Evolutionary conservation across 2,113 vertebrate genomes (phyloP), one percentile per base, ranked within the genome.

Genomic region (Drymodes brunneopygia): DNA sequence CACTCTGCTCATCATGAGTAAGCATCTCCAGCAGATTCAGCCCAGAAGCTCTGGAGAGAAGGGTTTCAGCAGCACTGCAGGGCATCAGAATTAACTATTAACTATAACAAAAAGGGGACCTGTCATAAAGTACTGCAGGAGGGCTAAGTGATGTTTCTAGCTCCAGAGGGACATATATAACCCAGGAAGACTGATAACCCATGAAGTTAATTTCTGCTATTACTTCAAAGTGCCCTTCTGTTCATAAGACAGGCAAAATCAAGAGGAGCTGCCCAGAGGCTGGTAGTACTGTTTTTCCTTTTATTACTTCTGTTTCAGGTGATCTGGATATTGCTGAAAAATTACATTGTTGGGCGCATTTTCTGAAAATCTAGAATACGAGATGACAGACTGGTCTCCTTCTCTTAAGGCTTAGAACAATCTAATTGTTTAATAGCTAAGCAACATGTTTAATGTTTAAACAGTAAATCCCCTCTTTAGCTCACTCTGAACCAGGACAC

Each of bases 401-500:
- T 83, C 47, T 79, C 75, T 67, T 78, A 81, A 86, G 88, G 77
- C 69, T 90, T 60, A 67, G 48, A 93, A 83, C 71, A 83, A 78
- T 51, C 36, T 86, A 85, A 83, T 78, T 96, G 95, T 64, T 97
- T 97, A 97, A 96, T 95, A 88, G 57, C 75, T 97, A 94, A 96
- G 69, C 95, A 92, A 83, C 82, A 25, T 45, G 92, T 86, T 95
- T 97, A 95, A 97, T 95, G 40, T 93, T 97, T 97, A 96, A 97
- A 93, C 72, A 56, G 82, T 86, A 92, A 97, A 94, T 90, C 92
- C 90, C 90, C 88, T 93, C 56, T 95, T 94, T 95, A 96, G 94
- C 87, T 95, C 72, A 58, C 58, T 88, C 71, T 93, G 69, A 79
- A 86, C 44, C 48, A 60, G 61, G 75, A 92, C 72, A 51, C 69